phyloP scores from a whole-genome alignment of 2,113 vertebrate genomes.

The Caranx ignobilis region DNA sequence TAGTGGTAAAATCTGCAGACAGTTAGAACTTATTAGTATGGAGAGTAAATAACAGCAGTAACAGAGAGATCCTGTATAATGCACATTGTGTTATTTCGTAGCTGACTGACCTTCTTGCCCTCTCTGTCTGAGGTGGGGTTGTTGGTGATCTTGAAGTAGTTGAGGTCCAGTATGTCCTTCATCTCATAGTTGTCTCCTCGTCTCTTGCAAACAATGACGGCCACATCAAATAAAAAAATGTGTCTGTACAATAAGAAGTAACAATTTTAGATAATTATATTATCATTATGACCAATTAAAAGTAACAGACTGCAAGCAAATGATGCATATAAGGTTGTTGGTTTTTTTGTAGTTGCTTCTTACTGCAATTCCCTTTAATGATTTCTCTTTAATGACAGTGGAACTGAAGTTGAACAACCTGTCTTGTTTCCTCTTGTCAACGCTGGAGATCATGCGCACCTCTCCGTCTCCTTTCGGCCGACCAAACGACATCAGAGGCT shows the following conservation, averaged over 20 bases:
- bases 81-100: no score
- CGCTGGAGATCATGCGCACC: conserved; percentile 87
- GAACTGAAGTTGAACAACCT: conserved; percentile 80
- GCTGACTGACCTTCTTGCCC: conserved; percentile 89
- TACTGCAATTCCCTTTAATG: neutral
- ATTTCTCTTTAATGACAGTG: neutral
- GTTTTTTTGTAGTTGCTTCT: conserved; percentile 2
- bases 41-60: neutral
- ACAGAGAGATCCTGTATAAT: no score
- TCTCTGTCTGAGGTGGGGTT: conserved; percentile 94
- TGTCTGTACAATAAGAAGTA: conserved; percentile 81
- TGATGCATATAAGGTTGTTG: no score
- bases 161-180: conserved; percentile 96
- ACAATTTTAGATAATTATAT: no score
- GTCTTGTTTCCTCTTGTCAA: conserved; percentile 94
- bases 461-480: conserved; percentile 94
- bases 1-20: conserved; percentile 12
- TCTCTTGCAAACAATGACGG: conserved; percentile 93
- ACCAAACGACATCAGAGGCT: conserved; percentile 88
- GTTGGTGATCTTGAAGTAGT: conserved; percentile 93
- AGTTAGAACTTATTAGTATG: neutral
- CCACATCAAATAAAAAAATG: conserved; percentile 94
- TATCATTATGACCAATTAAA: neutral
- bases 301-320: neutral
- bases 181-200: conserved; percentile 96